Conservation (phyloP, 2,113 vertebrate species). For the Probosciger aterrimus region DNA sequence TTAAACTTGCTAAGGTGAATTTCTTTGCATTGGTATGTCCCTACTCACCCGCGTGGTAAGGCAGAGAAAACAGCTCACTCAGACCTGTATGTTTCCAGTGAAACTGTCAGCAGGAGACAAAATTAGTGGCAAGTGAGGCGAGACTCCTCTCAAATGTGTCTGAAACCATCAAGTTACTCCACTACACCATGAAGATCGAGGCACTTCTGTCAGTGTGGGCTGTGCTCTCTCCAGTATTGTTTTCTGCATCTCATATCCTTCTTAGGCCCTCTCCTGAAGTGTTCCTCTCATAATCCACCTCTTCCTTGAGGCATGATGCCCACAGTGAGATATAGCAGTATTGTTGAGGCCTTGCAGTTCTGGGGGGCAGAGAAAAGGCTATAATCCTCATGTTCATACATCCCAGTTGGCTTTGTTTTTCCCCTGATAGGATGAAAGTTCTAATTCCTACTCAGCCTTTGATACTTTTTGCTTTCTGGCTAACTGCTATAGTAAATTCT, state of each 20-base stretch:
- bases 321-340: not conserved
- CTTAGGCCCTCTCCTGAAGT: not conserved
- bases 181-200: not conserved
- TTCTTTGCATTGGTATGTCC: not conserved
- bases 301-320: not conserved
- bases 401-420: accelerated
- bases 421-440: not conserved
- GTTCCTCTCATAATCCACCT: not conserved
- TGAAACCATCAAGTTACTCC: not conserved
- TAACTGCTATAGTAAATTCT: not conserved
- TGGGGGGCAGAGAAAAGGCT: not conserved
- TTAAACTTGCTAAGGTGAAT: not conserved
- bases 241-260: not conserved
- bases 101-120: not conserved
- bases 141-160: not conserved
- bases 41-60: not conserved
- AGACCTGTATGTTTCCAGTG: not conserved
- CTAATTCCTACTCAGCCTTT: not conserved
- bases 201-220: not conserved
- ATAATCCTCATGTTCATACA: not conserved
- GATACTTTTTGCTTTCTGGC: not conserved
- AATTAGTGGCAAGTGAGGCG: not conserved
- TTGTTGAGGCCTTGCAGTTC: not conserved
- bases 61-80: not conserved
- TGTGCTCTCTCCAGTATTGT: not conserved